Percentiles rank a stretch among this genome's conserved stretches.
phyloP scores from a whole-genome alignment of 2,113 vertebrate species.

The Chaetorhynchus papuensis region DNA sequence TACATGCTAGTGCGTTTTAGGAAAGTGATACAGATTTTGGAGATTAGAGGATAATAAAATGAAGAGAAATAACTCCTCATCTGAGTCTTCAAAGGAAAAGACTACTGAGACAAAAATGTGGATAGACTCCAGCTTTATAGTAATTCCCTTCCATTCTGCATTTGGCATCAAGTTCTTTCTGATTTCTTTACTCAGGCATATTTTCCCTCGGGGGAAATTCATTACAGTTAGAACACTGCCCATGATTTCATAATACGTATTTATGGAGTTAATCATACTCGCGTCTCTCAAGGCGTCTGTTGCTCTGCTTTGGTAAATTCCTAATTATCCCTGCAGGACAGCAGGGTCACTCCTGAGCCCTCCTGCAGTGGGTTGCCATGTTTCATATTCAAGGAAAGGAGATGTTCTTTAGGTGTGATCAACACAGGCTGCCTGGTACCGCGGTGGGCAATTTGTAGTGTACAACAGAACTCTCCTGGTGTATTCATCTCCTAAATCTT shows the following conservation, averaged over 20 bases:
- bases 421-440: neutral
- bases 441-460: neutral
- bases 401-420: neutral
- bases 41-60: neutral
- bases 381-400: neutral
- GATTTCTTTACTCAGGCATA: neutral
- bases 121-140: neutral
- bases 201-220: conserved; percentile 17
- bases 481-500: neutral
- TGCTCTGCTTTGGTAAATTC: conserved; percentile 5
- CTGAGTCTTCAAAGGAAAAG: neutral
- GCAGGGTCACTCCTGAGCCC: neutral
- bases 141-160: conserved; percentile 3
- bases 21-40: neutral
- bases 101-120: neutral
- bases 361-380: neutral
- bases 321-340: conserved; percentile 1
- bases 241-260: neutral
- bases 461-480: neutral
- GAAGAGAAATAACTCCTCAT: neutral
- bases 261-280: conserved; percentile 2
- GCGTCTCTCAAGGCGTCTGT: neutral
- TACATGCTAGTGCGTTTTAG: neutral
- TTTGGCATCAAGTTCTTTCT: neutral
- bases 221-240: neutral